Percentiles rank a stretch among this genome's conserved stretches.
Evolutionary conservation across 2,888 invertebrate species (phyloP).

Genomic region (Adineta ricciae): DNA sequence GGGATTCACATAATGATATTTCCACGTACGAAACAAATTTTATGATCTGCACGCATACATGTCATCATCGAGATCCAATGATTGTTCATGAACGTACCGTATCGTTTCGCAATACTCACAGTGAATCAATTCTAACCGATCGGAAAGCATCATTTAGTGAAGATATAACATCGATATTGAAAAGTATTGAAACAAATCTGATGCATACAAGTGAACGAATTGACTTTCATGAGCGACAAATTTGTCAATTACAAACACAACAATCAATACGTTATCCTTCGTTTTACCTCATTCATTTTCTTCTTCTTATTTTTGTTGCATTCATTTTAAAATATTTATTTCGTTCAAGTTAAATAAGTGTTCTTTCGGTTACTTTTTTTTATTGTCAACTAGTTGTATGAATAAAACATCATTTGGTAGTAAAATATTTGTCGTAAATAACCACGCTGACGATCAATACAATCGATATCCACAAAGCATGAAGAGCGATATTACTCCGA

Average conservation of each 20-base stretch:
- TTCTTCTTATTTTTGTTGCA: neutral
- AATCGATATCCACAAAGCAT: neutral
- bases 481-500: neutral
- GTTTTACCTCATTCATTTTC: neutral
- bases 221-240: neutral
- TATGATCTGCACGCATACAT: conserved; percentile 66
- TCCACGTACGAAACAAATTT: conserved; percentile 75
- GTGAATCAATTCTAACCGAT: no score
- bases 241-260: neutral
- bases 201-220: neutral
- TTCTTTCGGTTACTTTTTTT: neutral
- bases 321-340: neutral
- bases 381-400: neutral
- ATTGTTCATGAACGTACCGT: no score
- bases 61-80: conserved; percentile 50
- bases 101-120: no score
- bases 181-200: neutral
- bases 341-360: neutral
- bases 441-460: neutral
- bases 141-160: no score
- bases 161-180: neutral
- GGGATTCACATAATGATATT: conserved; percentile 75
- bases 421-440: conserved; percentile 11
- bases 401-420: neutral
- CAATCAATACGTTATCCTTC: neutral